phyloP scores from a whole-genome alignment of 2,797 vertebrate genomes.

The Borostomias antarcticus region DNA sequence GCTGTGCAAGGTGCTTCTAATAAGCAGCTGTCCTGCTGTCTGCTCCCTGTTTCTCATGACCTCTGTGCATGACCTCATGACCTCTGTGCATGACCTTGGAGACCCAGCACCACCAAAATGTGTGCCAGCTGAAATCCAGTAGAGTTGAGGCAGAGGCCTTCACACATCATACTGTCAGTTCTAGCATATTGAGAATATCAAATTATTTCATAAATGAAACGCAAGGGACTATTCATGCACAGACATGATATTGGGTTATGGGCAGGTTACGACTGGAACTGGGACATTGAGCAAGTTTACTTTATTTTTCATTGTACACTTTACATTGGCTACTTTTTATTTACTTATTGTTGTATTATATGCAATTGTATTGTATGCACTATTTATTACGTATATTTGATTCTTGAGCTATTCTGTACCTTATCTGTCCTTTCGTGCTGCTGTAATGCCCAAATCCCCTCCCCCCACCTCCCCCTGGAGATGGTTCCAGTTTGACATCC shows the following conservation, averaged over 20 bases:
- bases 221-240: not conserved
- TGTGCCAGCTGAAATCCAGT: not conserved
- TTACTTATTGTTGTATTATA: too few species aligned
- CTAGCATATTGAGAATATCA: not conserved
- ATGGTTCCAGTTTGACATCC: not conserved
- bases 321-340: too few species aligned
- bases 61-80: slow-evolving; percentile 1
- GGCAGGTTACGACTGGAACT: not conserved
- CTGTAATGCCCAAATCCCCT: too few species aligned
- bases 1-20: not conserved
- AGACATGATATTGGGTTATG: not conserved
- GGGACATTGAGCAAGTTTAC: not conserved
- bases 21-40: too few species aligned
- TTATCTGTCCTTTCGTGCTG: too few species aligned
- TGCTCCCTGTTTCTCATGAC: too few species aligned
- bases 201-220: not conserved
- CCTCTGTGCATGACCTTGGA: not conserved
- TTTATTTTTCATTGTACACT: too few species aligned
- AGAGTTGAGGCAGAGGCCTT: not conserved
- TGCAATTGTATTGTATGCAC: too few species aligned
- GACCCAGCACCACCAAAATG: slow-evolving; percentile 5
- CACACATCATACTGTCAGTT: not conserved
- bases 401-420: too few species aligned
- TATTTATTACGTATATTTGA: too few species aligned
- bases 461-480: too few species aligned